A percentile compares a stretch with the other conserved stretches of the same genome.
phyloP scores from a whole-genome alignment of 2,797 vertebrate species.

The Acrossocheilus wenchowensis region DNA sequence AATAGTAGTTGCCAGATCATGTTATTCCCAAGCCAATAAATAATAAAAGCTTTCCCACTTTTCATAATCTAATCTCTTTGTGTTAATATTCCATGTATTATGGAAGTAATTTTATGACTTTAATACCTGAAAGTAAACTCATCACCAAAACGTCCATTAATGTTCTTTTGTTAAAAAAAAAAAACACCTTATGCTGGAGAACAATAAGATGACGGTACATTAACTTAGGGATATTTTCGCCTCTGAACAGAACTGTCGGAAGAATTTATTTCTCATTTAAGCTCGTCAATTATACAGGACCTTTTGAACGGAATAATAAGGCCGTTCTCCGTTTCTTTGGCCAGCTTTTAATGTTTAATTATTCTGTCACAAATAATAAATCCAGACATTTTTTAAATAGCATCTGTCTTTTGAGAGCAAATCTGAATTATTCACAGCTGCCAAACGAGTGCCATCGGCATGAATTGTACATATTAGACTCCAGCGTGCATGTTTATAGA shows the following conservation, averaged over 20 bases:
- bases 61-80: neutral
- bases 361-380: constrained; percentile 73
- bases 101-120: neutral
- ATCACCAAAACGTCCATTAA: neutral
- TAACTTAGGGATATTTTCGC: neutral
- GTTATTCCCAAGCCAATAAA: no score
- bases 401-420: constrained; percentile 48
- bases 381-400: constrained; percentile 26
- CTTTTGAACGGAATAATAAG: constrained; percentile 9
- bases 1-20: neutral
- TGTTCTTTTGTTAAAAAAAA: neutral
- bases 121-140: neutral
- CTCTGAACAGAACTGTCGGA: constrained; percentile 34
- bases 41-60: neutral
- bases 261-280: constrained; percentile 21
- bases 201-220: neutral
- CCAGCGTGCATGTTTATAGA: constrained; percentile 11
- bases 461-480: constrained; percentile 19
- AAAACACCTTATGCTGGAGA: neutral
- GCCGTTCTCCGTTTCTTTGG: constrained; percentile 12
- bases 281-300: constrained; percentile 5
- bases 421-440: constrained; percentile 45
- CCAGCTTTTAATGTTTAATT: constrained; percentile 78
- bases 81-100: neutral
- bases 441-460: constrained; percentile 37